These are phyloP conservation scores for Siniperca knerii DNA, from an alignment of 2,113 vertebrate species.

Conservation along the genomic window DNA sequence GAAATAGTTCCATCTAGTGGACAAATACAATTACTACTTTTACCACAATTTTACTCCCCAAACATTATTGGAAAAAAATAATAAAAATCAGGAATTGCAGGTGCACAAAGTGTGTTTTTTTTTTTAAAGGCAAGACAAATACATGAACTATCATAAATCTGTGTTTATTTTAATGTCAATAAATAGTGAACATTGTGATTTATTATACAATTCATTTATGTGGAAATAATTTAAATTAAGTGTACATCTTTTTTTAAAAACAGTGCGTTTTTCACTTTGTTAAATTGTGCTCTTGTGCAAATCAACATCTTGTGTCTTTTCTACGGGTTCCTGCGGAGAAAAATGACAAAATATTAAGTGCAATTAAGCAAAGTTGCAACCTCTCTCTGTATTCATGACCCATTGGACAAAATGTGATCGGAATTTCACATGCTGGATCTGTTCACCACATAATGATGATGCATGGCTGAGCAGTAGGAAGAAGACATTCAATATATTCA, in stretches of 20 bases:
- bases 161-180: slow-evolving; percentile 76
- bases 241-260: slow-evolving; percentile 27
- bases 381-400: not conserved
- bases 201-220: slow-evolving; percentile 43
- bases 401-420: not conserved
- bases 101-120: too few relatives aligned
- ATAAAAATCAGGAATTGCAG: not conserved
- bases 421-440: not conserved
- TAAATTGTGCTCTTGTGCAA: slow-evolving; percentile 71
- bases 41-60: not conserved
- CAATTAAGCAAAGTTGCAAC: not conserved
- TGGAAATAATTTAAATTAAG: slow-evolving; percentile 55
- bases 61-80: not conserved
- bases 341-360: not conserved
- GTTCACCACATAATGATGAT: not conserved
- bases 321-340: slow-evolving; percentile 71
- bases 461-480: not conserved
- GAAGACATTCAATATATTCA: too few relatives aligned
- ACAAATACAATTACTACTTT: not conserved
- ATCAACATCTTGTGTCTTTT: slow-evolving; percentile 82
- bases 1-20: slow-evolving; percentile 61
- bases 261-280: slow-evolving; percentile 51
- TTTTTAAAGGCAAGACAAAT: not conserved
- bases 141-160: slow-evolving; percentile 40
- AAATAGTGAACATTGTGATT: slow-evolving; percentile 76